These are phyloP conservation scores for Felis chaus DNA, from an alignment of 2,113 vertebrate genomes.

Conservation along the genomic window DNA sequence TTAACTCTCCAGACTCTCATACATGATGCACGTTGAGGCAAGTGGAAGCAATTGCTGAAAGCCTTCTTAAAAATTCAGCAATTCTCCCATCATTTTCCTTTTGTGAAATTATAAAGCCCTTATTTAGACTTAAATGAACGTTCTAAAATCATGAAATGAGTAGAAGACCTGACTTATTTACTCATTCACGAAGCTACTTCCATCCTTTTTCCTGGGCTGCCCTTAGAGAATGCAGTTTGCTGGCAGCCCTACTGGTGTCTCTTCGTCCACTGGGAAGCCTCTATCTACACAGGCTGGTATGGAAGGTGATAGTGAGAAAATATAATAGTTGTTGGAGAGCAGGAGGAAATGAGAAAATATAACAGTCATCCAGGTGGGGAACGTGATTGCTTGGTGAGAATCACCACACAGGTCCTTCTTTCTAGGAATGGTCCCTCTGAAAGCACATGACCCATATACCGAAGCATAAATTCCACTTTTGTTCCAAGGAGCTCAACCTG, in stretches of 20 bases:
- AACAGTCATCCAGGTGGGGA: neutral
- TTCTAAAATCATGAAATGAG: neutral
- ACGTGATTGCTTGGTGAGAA: neutral
- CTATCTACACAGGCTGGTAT: neutral
- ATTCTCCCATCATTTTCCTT: constrained; percentile 5
- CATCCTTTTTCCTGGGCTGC: neutral
- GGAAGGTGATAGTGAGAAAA: neutral
- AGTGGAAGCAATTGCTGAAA: neutral
- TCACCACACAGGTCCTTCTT: neutral
- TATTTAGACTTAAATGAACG: neutral
- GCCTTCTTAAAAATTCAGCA: neutral
- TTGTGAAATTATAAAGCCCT: neutral
- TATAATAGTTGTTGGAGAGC: neutral
- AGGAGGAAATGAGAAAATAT: neutral
- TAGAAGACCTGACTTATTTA: neutral
- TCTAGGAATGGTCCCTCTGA: neutral
- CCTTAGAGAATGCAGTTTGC: neutral
- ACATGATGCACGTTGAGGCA: neutral
- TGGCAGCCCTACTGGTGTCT: neutral
- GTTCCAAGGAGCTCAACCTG: neutral
- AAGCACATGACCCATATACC: neutral
- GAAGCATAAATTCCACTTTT: neutral
- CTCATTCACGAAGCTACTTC: neutral
- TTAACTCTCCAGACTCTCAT: neutral
- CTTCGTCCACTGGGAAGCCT: neutral